Base-by-base conservation (phyloP, 1,140 invertebrate species). In the Drosophila miranda region DNA sequence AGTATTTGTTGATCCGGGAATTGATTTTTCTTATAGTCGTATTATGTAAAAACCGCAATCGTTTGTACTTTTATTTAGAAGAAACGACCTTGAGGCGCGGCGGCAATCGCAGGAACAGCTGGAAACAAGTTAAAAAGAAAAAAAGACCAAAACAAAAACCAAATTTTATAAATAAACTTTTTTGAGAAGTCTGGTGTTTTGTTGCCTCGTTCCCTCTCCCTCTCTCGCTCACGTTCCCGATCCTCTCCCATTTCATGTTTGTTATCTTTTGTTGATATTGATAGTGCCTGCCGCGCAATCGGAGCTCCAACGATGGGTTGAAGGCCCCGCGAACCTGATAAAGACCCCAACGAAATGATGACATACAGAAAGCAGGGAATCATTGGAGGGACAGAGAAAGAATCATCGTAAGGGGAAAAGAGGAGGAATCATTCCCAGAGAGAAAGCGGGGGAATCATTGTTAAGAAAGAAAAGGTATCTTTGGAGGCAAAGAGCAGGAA, bases 231-330 rank as follows among this genome's bases (percentile, higher is more conserved):
- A 16, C 6, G 28, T 43, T 30, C 28, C 30, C 34, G 34, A 38
- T 38, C 34, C 34, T 13, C 34, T 38, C 4, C 11, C 34, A 13
- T 38, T 38, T 38, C 34, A 38, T 38, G 3, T 55, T 42, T 59
- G 50, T 84, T 83, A 83, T 83, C 79, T 67, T 75, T 67, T 61
- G 61, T 84, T 83, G 66, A 79, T 83, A 75, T 75, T 84, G 79
- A 83, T 84, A 75, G 45, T 61, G 54, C 30, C 2, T 26, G 23
- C 23, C 4, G 13, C 38, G 42, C 6, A 51, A 56, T 53, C 21
- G 50, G 66, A 46, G 13, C 64, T 44, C 48, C 19, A 23, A 34
- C 43, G 44, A 54, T 62, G 21, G 49, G 53, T 44, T 69, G 57
- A 43, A 30, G 57, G 66, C 60, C 30, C 41, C 44, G 9, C 34